Conservation (phyloP, 2,113 vertebrate species). For the Podocnemis expansa region DNA sequence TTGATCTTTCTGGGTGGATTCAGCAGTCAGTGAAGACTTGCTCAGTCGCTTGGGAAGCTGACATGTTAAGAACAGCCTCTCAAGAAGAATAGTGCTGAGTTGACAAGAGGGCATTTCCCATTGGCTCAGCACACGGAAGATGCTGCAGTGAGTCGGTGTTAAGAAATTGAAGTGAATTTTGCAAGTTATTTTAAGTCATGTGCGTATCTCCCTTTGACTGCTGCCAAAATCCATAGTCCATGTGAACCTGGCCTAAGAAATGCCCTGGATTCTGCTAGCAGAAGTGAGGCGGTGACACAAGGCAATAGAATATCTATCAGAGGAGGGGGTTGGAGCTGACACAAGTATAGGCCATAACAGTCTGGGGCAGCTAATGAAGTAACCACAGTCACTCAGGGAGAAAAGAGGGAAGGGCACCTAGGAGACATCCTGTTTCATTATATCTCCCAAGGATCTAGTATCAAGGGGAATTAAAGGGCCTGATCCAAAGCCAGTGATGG, state of each 20-base stretch:
- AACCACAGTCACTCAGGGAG: background rate
- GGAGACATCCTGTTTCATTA: rapidly evolving
- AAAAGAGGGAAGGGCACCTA: background rate
- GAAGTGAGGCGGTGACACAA: background rate
- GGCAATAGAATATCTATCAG: background rate
- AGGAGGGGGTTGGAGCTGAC: background rate
- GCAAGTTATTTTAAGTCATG: too few species aligned
- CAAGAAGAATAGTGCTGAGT: too few species aligned
- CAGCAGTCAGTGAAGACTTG: too few species aligned
- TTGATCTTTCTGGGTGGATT: too few species aligned
- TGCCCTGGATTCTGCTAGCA: background rate
- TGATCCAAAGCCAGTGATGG: background rate
- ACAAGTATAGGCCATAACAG: background rate
- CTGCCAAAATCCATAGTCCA: too few species aligned
- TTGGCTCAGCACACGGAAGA: too few species aligned
- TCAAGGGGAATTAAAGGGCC: rapidly evolving
- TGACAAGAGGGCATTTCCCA: too few species aligned
- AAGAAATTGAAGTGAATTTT: too few species aligned
- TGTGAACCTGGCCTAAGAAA: background rate
- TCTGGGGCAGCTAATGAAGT: background rate
- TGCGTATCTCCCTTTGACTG: too few species aligned
- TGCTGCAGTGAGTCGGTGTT: too few species aligned
- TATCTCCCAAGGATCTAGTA: rapidly evolving
- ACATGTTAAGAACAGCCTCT: too few species aligned
- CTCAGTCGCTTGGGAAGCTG: too few species aligned